Percentiles rank a stretch among this genome's conserved stretches.
Conservation (phyloP, 2,113 vertebrate species). For the Nanorana parkeri region DNA sequence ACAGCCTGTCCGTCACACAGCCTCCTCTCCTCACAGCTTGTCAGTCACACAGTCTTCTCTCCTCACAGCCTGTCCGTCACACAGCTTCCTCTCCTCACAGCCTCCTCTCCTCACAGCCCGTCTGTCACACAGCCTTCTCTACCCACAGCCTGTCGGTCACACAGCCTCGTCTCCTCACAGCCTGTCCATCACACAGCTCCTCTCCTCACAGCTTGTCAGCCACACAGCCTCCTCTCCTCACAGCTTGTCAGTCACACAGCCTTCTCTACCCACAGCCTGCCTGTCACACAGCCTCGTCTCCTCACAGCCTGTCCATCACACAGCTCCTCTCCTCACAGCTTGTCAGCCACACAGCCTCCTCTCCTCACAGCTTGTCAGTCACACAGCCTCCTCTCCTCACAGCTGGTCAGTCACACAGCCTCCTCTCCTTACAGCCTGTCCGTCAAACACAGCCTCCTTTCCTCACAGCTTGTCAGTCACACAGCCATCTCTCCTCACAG, state of each 20-base stretch:
- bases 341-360: too few relatives aligned
- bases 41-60: too few relatives aligned
- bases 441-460: not conserved
- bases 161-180: not conserved
- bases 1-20: not conserved
- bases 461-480: not conserved
- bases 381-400: not conserved
- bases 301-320: not conserved
- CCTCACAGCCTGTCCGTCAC: too few relatives aligned
- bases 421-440: not conserved
- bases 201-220: not conserved
- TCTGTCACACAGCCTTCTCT: not conserved
- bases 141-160: not conserved
- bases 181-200: not conserved
- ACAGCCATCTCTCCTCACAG: not conserved
- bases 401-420: not conserved
- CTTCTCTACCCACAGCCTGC: not conserved
- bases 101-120: not conserved
- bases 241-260: not conserved
- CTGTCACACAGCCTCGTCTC: too few relatives aligned
- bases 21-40: too few relatives aligned
- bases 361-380: not conserved
- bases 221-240: not conserved
- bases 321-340: not conserved
- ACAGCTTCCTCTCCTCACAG: too few relatives aligned